Evolutionary conservation across 2,797 vertebrate species (phyloP).

Genomic region (Falco naumanni): DNA sequence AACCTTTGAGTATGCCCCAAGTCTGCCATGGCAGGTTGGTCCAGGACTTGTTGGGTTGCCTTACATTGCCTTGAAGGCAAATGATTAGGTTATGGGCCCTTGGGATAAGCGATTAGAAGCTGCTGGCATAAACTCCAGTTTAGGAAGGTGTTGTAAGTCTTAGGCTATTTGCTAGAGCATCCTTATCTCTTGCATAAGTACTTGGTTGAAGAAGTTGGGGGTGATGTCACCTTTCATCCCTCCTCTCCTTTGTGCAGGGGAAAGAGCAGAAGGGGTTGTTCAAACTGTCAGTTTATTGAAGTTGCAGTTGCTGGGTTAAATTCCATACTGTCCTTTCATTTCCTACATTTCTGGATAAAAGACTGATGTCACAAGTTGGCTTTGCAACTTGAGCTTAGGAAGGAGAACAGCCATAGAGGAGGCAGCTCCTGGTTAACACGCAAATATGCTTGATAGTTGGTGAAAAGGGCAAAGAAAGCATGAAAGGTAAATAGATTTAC

Average conservation of each 20-base stretch:
- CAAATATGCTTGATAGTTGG: constrained; percentile 68
- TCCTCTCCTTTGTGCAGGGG: neutral
- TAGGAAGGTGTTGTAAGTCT: neutral
- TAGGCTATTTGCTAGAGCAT: neutral
- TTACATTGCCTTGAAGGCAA: neutral
- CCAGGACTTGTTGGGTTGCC: neutral
- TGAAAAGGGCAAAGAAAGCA: constrained; percentile 74
- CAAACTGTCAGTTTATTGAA: neutral
- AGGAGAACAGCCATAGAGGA: constrained; percentile 33
- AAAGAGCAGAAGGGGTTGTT: neutral
- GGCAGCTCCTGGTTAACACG: constrained; percentile 69
- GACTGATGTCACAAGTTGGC: constrained; percentile 39
- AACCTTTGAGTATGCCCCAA: neutral
- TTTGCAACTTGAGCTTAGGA: constrained; percentile 30
- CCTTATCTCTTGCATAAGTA: neutral
- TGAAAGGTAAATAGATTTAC: constrained; percentile 74
- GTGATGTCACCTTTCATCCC: neutral
- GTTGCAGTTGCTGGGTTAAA: neutral
- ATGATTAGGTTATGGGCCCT: neutral
- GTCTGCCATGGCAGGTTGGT: neutral
- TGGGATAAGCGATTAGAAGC: neutral
- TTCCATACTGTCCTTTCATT: neutral
- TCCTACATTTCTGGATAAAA: constrained; percentile 42
- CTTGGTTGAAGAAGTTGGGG: neutral
- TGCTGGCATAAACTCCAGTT: neutral